These are phyloP conservation scores for Octopus bimaculoides DNA, from an alignment of 1,140 invertebrate species.

Conservation along the genomic window DNA sequence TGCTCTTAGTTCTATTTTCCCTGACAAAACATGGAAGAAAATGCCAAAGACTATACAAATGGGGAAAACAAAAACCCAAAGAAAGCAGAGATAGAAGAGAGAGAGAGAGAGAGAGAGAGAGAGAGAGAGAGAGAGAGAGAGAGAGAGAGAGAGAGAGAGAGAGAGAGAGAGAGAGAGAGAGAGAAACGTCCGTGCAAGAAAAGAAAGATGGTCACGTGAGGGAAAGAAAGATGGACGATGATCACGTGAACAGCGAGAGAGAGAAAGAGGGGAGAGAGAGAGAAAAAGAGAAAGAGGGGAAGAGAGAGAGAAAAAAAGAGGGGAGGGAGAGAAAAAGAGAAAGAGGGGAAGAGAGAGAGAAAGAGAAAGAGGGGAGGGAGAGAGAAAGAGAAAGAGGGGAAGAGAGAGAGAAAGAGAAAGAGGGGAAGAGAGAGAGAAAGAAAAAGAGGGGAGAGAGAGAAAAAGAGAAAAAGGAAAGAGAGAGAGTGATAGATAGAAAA, in stretches of 20 bases:
- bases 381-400: conserved; percentile 8
- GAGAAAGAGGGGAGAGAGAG: background rate
- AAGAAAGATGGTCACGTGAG: background rate
- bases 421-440: conserved; percentile 13
- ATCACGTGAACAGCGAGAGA: background rate
- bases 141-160: background rate
- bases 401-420: conserved; percentile 15
- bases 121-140: conserved; percentile 10
- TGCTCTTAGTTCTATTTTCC: no score
- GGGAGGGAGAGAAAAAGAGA: background rate
- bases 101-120: conserved; percentile 19
- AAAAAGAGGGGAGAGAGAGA: conserved; percentile 9
- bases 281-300: background rate
- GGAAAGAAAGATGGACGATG: conserved; percentile 6
- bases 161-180: background rate
- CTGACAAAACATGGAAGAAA: no score
- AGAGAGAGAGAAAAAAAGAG: background rate
- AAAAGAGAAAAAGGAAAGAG: background rate
- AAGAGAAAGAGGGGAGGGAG: conserved; percentile 4
- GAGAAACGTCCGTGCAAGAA: background rate
- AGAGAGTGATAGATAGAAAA: no score
- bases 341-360: no score
- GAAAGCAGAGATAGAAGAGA: background rate
- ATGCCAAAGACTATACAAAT: no score
- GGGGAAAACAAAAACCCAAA: no score